Conservation (phyloP, 2,113 vertebrate species). For the Paradoxurus hermaphroditus region DNA sequence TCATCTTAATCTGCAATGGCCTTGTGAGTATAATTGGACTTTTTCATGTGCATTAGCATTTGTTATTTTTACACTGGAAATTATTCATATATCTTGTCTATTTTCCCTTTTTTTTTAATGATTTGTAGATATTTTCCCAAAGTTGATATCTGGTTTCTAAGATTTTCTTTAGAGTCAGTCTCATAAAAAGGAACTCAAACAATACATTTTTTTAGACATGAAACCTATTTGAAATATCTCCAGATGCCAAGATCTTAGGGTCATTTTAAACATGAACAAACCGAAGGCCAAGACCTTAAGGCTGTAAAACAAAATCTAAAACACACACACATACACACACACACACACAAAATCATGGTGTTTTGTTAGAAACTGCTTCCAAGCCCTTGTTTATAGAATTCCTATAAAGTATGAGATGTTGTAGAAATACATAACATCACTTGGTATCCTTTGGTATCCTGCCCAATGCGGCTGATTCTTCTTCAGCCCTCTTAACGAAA, state of each 20-base stretch:
- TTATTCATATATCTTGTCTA: not conserved
- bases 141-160: not conserved
- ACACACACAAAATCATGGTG: not conserved
- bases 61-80: constrained; percentile 4
- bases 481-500: not conserved
- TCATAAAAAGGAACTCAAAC: not conserved
- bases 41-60: not conserved
- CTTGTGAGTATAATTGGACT: not conserved
- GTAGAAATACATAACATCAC: not conserved
- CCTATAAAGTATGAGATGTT: not conserved
- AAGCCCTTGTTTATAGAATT: not conserved
- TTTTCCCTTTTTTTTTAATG: not conserved
- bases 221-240: not conserved
- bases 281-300: not conserved
- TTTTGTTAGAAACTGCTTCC: not conserved
- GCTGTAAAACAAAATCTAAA: not conserved
- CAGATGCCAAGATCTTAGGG: not conserved
- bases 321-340: not conserved
- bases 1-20: not conserved
- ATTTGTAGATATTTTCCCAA: not conserved
- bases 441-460: not conserved
- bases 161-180: not conserved
- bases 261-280: constrained; percentile 29
- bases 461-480: not conserved
- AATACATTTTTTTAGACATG: not conserved